Percentiles rank a stretch among this genome's conserved stretches.
Evolutionary conservation across 2,888 invertebrate genomes (phyloP).

Genomic region (Cryptus viduatorius): DNA sequence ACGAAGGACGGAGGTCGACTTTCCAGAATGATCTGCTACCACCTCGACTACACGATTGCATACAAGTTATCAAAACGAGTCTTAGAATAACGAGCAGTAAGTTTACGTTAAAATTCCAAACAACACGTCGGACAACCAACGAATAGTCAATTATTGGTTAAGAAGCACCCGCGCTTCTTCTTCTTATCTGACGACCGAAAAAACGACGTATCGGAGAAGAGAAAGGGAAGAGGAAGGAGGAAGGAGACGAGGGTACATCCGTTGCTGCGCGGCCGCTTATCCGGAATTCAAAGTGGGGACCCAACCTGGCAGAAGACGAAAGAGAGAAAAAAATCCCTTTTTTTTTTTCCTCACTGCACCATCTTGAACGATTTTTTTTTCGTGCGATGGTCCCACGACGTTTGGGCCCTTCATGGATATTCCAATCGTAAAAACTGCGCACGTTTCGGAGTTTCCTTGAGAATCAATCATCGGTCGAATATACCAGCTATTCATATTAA

Average conservation of each 20-base stretch:
- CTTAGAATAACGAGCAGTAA: slow-evolving; percentile 10
- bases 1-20: background rate
- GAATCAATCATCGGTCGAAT: slow-evolving; percentile 38
- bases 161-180: slow-evolving; percentile 57
- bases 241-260: slow-evolving; percentile 71
- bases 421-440: slow-evolving; percentile 59
- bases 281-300: slow-evolving; percentile 74
- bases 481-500: slow-evolving; percentile 35
- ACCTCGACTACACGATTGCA: background rate
- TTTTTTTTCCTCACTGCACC: slow-evolving; percentile 14
- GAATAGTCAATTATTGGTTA: slow-evolving; percentile 66
- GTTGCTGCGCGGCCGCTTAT: slow-evolving; percentile 72
- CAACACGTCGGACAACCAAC: slow-evolving; percentile 44
- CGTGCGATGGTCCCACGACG: slow-evolving; percentile 29
- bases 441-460: slow-evolving; percentile 57
- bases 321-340: slow-evolving; percentile 27
- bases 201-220: slow-evolving; percentile 19
- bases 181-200: slow-evolving; percentile 58
- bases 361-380: slow-evolving; percentile 39
- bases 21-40: background rate
- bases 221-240: slow-evolving; percentile 35
- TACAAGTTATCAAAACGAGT: background rate
- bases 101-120: slow-evolving; percentile 56
- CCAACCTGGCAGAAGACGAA: slow-evolving; percentile 52
- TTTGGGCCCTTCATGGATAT: slow-evolving; percentile 10